Percentiles rank a stretch among this genome's conserved stretches.
These are phyloP conservation scores for Apis laboriosa DNA, from an alignment of 1,140 invertebrate species.

Conservation along the genomic window DNA sequence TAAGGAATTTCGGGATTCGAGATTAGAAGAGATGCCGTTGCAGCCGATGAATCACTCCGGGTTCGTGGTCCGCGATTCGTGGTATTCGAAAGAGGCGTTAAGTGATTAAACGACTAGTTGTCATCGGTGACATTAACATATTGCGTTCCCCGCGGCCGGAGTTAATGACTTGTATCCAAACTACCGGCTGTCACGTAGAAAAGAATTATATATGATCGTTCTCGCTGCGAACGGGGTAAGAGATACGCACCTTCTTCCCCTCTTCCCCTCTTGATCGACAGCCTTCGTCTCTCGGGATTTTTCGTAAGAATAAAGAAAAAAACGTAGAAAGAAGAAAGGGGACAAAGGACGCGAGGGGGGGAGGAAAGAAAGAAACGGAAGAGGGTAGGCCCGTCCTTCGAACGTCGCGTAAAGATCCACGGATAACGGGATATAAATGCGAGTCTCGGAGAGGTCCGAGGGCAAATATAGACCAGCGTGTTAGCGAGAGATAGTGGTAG, in stretches of 20 bases:
- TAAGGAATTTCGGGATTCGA: slow-evolving; percentile 65
- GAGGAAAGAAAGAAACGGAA: slow-evolving; percentile 5
- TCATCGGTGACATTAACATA: slow-evolving; percentile 70
- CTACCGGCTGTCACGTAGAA: slow-evolving; percentile 47
- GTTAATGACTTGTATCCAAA: slow-evolving; percentile 69
- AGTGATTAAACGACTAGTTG: slow-evolving; percentile 70
- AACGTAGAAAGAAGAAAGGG: not conserved
- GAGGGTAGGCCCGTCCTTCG: slow-evolving; percentile 38
- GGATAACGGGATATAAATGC: slow-evolving; percentile 67
- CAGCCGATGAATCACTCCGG: slow-evolving; percentile 64
- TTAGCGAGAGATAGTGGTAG: slow-evolving; percentile 61
- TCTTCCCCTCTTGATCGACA: not conserved
- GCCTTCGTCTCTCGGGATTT: not conserved
- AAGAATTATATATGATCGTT: slow-evolving; percentile 63
- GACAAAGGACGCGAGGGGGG: too few relatives aligned
- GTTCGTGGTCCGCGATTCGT: slow-evolving; percentile 60
- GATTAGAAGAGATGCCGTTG: slow-evolving; percentile 66
- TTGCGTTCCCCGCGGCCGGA: slow-evolving; percentile 57
- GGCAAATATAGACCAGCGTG: slow-evolving; percentile 73
- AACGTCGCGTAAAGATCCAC: slow-evolving; percentile 56
- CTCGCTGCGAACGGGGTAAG: slow-evolving; percentile 36
- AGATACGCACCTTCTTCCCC: slow-evolving; percentile 5
- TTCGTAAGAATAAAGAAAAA: too few relatives aligned
- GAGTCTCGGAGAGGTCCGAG: slow-evolving; percentile 60
- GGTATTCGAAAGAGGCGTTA: slow-evolving; percentile 70